Conservation (phyloP, 2,888 invertebrate species). For the Boloria euphrosyne region DNA sequence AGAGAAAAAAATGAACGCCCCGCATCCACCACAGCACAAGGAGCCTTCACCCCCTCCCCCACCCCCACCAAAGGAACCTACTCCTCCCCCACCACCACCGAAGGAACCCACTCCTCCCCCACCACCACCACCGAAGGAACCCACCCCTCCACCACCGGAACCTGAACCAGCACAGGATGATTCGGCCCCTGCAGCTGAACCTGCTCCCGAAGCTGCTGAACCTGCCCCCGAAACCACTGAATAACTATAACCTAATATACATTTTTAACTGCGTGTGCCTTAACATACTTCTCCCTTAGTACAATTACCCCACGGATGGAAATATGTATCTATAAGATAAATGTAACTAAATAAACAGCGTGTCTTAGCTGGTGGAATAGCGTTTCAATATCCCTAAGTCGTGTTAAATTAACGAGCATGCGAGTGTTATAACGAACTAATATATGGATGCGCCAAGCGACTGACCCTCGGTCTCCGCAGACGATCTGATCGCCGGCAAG, state of each 20-base stretch:
- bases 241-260: slow-evolving; percentile 1
- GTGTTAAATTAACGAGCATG: slow-evolving; percentile 49
- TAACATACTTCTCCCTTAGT: slow-evolving; percentile 1
- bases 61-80: slow-evolving; percentile 48
- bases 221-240: slow-evolving; percentile 41
- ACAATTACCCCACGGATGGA: background rate
- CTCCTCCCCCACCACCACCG: slow-evolving; percentile 46
- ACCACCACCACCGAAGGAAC: slow-evolving; percentile 45
- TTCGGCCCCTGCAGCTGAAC: slow-evolving; percentile 43
- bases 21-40: slow-evolving; percentile 47
- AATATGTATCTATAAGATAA: slow-evolving; percentile 16
- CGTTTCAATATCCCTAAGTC: slow-evolving; percentile 46
- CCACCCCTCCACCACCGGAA: slow-evolving; percentile 47
- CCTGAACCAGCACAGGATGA: slow-evolving; percentile 44
- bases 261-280: slow-evolving; percentile 5
- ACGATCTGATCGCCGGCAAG: slow-evolving; percentile 92
- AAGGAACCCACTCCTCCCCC: slow-evolving; percentile 50
- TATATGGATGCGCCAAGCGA: slow-evolving; percentile 40
- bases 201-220: slow-evolving; percentile 31
- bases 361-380: slow-evolving; percentile 79
- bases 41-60: slow-evolving; percentile 47
- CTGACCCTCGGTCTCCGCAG: slow-evolving; percentile 79
- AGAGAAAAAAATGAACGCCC: slow-evolving; percentile 34
- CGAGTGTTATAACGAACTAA: slow-evolving; percentile 47
- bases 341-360: slow-evolving; percentile 59